phyloP scores from a whole-genome alignment of 1,140 invertebrate genomes.

The Eciton burchellii region DNA sequence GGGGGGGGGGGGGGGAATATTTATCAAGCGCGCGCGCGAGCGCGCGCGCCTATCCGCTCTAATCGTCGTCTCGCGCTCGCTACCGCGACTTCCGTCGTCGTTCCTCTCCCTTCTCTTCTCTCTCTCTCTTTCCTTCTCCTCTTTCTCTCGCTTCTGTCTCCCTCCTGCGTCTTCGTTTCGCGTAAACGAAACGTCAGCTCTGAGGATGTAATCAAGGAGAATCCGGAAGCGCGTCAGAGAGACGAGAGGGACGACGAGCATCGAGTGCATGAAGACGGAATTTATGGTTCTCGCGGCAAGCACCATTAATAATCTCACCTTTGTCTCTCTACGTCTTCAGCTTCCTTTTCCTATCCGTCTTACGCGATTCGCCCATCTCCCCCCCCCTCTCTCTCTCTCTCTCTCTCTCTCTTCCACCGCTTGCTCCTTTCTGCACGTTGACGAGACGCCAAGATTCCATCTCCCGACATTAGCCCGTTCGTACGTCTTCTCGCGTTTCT shows the following conservation, averaged over 20 bases:
- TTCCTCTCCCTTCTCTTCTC: no score
- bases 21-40: slow-evolving; percentile 57
- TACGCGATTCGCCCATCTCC: slow-evolving; percentile 28
- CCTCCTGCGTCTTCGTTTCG: slow-evolving; percentile 16
- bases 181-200: slow-evolving; percentile 50
- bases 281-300: slow-evolving; percentile 62
- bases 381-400: background rate
- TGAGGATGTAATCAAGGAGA: slow-evolving; percentile 57
- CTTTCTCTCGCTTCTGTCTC: background rate
- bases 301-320: slow-evolving; percentile 69
- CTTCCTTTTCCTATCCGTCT: slow-evolving; percentile 54
- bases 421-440: slow-evolving; percentile 32
- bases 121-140: background rate
- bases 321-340: slow-evolving; percentile 56
- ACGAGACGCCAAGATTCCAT: slow-evolving; percentile 69
- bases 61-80: slow-evolving; percentile 47
- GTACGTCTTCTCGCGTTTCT: slow-evolving; percentile 29
- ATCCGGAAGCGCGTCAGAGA: slow-evolving; percentile 45
- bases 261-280: slow-evolving; percentile 57
- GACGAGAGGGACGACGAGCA: slow-evolving; percentile 12
- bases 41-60: slow-evolving; percentile 39
- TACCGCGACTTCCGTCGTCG: slow-evolving; percentile 13
- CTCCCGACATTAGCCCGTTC: slow-evolving; percentile 42
- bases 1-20: no score
- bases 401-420: background rate